Conservation (phyloP, 2,797 vertebrate genomes). For the Xyrichtys novacula region DNA sequence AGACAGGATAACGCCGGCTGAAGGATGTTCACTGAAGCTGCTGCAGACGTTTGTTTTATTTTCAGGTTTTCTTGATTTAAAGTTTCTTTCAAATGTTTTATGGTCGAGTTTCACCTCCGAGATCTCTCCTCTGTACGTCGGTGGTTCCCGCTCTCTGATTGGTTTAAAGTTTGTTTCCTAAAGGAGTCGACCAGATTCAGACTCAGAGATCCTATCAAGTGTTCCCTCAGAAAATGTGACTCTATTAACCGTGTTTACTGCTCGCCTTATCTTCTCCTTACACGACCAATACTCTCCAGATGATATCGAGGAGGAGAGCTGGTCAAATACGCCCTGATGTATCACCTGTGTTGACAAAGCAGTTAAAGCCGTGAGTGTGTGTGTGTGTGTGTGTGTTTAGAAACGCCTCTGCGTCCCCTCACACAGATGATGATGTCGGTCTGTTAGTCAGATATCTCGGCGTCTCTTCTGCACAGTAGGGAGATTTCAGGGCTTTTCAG, state of each 20-base stretch:
- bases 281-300: slow-evolving; percentile 24
- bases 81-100: neutral
- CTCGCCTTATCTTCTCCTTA: slow-evolving; percentile 37
- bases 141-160: neutral
- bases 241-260: slow-evolving; percentile 31
- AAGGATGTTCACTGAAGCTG: slow-evolving; percentile 29
- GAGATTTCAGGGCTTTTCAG: slow-evolving; percentile 54
- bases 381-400: too few relatives aligned
- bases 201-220: slow-evolving; percentile 8
- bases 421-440: slow-evolving; percentile 18
- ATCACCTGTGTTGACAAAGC: slow-evolving; percentile 10
- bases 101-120: neutral
- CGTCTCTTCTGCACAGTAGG: slow-evolving; percentile 23
- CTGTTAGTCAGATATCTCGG: too few relatives aligned
- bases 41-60: neutral
- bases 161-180: slow-evolving; percentile 1
- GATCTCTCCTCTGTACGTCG: neutral
- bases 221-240: neutral
- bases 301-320: slow-evolving; percentile 28
- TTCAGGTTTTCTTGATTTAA: neutral
- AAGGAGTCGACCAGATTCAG: slow-evolving; percentile 5
- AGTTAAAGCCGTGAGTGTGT: slow-evolving; percentile 14
- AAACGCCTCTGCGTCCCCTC: too few relatives aligned
- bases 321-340: slow-evolving; percentile 6
- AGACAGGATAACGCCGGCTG: slow-evolving; percentile 29